Evolutionary conservation across 2,797 vertebrate genomes (phyloP).

Genomic region (Phataginus tetradactyla): DNA sequence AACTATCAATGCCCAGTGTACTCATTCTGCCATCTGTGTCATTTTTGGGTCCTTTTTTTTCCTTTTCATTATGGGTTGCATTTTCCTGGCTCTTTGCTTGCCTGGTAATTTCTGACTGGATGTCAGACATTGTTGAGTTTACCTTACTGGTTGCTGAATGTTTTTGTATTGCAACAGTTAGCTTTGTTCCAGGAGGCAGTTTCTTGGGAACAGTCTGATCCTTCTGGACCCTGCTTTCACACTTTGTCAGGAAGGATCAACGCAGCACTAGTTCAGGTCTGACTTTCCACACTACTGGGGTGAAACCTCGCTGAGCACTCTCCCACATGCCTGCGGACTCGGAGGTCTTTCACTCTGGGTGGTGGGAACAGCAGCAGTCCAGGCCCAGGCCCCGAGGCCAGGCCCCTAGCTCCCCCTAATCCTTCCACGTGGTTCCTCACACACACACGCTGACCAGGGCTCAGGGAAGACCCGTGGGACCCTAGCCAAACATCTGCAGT

Average conservation of each 20-base stretch:
- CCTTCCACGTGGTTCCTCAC: not conserved
- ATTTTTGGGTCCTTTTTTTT: not conserved
- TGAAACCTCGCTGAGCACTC: not conserved
- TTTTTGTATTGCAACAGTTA: not conserved
- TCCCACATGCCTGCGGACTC: not conserved
- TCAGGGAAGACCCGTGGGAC: not conserved
- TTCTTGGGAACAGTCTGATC: not conserved
- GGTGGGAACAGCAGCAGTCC: not conserved
- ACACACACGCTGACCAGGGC: not conserved
- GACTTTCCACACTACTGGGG: not conserved
- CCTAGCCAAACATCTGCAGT: not conserved
- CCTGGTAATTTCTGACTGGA: not conserved
- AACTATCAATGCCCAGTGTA: not conserved
- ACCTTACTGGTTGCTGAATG: not conserved
- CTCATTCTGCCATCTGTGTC: not conserved
- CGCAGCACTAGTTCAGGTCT: not conserved
- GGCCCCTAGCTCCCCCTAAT: not conserved
- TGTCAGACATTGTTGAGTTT: not conserved
- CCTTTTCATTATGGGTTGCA: not conserved
- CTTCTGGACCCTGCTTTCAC: not conserved
- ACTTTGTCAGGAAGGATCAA: not conserved
- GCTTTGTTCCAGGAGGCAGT: not conserved
- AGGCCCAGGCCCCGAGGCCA: not conserved
- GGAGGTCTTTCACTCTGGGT: not conserved
- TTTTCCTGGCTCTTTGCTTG: not conserved